Evolutionary conservation across 2,888 invertebrate species (phyloP), one percentile per base, ranked within the genome.

Genomic region (Leptothorax acervorum): DNA sequence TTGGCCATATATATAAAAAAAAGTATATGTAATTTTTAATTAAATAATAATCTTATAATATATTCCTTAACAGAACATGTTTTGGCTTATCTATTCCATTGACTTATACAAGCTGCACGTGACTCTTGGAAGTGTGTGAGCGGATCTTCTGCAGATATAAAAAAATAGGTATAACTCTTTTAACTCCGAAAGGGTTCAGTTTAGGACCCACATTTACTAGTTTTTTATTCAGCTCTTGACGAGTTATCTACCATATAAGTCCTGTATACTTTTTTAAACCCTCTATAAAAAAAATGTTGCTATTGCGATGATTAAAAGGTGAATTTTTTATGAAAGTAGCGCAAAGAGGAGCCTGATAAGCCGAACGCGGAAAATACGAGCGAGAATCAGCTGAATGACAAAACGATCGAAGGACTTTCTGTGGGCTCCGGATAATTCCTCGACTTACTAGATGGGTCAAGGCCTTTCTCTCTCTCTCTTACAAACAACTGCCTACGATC

Each of bases 361-460:
- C 28, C 28, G 39, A 45, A 79, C 23, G 31, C 39, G 60, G 60
- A 79, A 71, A 79, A 51, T 79, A 71, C 18, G 48, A 79, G 18
- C 12, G 48, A 79, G 23, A 71, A 18, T 48, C 48, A 45, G 42
- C 48, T 71, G 18, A 53, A 63, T 63, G 53, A 70, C 28, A 68
- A 62, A 63, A 57, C 48, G 31, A 60, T 62, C 18, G 79, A 84
- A 75, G 84, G 74, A 74, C 68, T 74, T 75, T 76, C 28, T 76
- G 75, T 71, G 87, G 75, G 78, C 74, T 79, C 82, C 63, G 60
- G 73, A 60, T 57, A 71, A 39, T 79, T 76, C 53, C 39, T 62
- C 73, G 65, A 51, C 74, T 51, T 66, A 60, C 28, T 51, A 90
- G 85, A 83, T 86, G 82, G 87, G 90, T 90, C 90, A 90, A 88